Evolutionary conservation across 2,888 invertebrate genomes (phyloP), one percentile per base, ranked within the genome.

Genomic region (Epinotia demarniana): DNA sequence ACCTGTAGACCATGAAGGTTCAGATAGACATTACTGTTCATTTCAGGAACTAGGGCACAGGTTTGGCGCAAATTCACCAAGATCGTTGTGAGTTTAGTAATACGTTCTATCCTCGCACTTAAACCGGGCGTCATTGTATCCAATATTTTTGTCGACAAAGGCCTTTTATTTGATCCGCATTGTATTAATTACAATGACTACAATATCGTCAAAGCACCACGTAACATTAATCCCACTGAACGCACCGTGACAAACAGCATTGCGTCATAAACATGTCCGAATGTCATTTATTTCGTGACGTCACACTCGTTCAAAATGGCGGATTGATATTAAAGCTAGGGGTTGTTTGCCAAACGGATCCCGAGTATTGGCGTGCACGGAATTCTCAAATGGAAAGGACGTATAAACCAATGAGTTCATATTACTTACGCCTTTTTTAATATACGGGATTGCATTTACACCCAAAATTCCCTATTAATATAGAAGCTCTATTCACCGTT

Each of bases 251-350:
- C 67, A 64, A 75, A 72, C 72, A 75, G 63, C 61, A 11, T 13
- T 53, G 67, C 79, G 72, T 80, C 81, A 80, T 83, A 83, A 83
- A 85, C 82, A 81, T 78, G 70, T 77, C 75, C 78, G 77, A 80
- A 80, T 83, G 84, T 84, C 84, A 82, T 83, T 82, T 82, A 79
- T 81, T 77, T 78, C 75, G 76, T 77, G 75, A 79, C 81, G 82
- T 82, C 81, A 81, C 80, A 83, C 80, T 80, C 73, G 77, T 77
- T 79, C 79, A 72, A 63, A 64, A 64, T 75, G 75, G 64, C 39
- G 75, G 63, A 58, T 72, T 63, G 82, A 77, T 78, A 79, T 80
- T 76, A 77, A 82, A 77, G 75, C 75, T 61, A 69, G 66, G 72
- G 66, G 61, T 64, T 76, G 66, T 76, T 72, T 76, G 72, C 64